Conservation (phyloP, 2,113 vertebrate genomes). For the Fregata magnificens region DNA sequence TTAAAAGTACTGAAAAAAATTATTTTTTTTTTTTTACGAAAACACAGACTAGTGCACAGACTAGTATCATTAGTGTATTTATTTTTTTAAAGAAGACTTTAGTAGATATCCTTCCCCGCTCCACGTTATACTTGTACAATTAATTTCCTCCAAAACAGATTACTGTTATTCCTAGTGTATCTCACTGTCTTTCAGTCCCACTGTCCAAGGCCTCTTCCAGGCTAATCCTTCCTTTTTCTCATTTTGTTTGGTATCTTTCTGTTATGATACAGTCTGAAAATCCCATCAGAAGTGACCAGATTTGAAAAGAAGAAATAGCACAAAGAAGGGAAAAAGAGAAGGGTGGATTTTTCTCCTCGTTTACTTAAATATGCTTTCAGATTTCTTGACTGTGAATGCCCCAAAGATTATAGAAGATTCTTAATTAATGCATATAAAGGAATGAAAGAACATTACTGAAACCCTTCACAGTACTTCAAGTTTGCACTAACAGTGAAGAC, state of each 20-base stretch:
- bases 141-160: background rate
- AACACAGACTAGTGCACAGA: background rate
- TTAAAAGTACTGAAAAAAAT: background rate
- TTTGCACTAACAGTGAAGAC: background rate
- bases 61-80: background rate
- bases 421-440: background rate
- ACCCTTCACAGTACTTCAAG: background rate
- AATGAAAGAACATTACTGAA: background rate
- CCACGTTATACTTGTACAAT: background rate
- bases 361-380: background rate
- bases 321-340: background rate
- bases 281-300: background rate
- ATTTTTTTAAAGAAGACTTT: background rate
- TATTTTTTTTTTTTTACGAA: no score
- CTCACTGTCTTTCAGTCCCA: background rate
- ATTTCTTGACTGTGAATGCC: background rate
- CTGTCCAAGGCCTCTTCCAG: background rate
- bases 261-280: background rate
- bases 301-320: background rate
- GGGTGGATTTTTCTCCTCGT: background rate
- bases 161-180: background rate
- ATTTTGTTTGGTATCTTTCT: background rate
- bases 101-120: background rate
- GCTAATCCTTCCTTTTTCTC: background rate
- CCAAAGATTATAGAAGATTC: background rate